Evolutionary conservation across 2,113 vertebrate genomes (phyloP).

Genomic region (Bettongia penicillata): DNA sequence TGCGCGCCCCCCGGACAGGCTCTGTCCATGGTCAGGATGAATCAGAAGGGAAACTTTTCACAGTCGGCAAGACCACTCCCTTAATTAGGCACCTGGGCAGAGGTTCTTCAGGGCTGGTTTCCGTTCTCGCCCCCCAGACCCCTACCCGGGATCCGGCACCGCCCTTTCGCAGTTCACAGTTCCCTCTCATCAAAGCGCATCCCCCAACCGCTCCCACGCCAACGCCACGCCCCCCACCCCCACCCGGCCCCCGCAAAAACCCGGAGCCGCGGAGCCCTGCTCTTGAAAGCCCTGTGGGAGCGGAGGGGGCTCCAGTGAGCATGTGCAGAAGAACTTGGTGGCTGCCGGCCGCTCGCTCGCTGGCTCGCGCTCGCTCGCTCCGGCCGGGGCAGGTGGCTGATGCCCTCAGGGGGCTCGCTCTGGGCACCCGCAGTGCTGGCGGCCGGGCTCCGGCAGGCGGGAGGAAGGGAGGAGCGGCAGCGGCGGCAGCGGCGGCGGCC

Average conservation of each 20-base stretch:
- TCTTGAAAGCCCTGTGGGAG: conserved; percentile 53
- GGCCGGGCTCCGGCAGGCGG: conserved; percentile 21
- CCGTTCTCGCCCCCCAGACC: not conserved
- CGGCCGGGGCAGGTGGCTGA: conserved; percentile 70
- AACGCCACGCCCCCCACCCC: conserved; percentile 51
- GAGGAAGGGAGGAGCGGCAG: conserved; percentile 19
- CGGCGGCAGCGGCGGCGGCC: not conserved
- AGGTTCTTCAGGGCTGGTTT: not conserved
- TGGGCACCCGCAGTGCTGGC: not conserved
- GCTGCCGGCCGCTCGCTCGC: conserved; percentile 12
- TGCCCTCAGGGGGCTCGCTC: conserved; percentile 26
- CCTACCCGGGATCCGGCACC: not conserved
- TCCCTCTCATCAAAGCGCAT: not conserved
- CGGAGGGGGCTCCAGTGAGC: conserved; percentile 74
- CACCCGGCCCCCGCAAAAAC: conserved; percentile 70
- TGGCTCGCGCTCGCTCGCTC: conserved; percentile 2
- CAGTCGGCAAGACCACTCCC: not conserved
- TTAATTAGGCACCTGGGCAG: not conserved
- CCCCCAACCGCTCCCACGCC: not conserved
- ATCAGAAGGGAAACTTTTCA: not conserved
- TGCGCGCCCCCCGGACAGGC: not conserved
- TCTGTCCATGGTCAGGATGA: not conserved
- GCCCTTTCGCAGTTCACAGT: not conserved
- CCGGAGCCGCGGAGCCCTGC: conserved; percentile 53
- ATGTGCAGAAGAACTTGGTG: conserved; percentile 65